Percentiles rank a stretch among this genome's conserved stretches.
These are phyloP conservation scores for Mus pahari DNA, from an alignment of 2,113 vertebrate species.

Conservation along the genomic window DNA sequence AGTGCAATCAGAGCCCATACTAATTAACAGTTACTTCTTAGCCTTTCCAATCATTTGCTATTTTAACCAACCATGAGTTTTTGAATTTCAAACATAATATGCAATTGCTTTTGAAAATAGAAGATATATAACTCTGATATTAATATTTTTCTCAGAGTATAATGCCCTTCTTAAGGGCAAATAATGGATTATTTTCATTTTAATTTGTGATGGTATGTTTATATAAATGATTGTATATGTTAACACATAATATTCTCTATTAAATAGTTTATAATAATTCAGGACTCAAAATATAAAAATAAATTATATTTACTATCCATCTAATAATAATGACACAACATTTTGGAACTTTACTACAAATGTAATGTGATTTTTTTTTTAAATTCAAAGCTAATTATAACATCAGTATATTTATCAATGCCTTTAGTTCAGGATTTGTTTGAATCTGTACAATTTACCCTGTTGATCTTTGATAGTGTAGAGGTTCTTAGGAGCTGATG, in stretches of 20 bases:
- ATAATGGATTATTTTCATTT: neutral
- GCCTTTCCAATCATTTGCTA: conserved; percentile 14
- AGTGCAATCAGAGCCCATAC: conserved; percentile 24
- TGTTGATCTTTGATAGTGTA: neutral
- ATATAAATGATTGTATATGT: neutral
- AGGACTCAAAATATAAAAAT: neutral
- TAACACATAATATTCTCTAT: neutral
- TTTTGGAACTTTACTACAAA: neutral
- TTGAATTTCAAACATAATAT: conserved; percentile 15
- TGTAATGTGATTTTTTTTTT: neutral
- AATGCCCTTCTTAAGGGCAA: neutral
- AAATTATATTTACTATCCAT: neutral
- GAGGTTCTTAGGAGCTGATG: neutral
- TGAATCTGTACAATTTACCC: neutral
- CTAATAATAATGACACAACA: neutral
- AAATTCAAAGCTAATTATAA: neutral
- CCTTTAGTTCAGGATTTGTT: neutral
- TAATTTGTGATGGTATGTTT: accelerated
- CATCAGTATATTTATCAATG: neutral
- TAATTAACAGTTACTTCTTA: conserved; percentile 41
- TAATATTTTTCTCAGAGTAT: neutral
- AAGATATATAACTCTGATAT: neutral
- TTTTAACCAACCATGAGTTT: neutral
- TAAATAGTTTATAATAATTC: neutral
- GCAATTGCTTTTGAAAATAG: neutral